Conservation (phyloP, 2,113 vertebrate species). For the Lophius piscatorius region DNA sequence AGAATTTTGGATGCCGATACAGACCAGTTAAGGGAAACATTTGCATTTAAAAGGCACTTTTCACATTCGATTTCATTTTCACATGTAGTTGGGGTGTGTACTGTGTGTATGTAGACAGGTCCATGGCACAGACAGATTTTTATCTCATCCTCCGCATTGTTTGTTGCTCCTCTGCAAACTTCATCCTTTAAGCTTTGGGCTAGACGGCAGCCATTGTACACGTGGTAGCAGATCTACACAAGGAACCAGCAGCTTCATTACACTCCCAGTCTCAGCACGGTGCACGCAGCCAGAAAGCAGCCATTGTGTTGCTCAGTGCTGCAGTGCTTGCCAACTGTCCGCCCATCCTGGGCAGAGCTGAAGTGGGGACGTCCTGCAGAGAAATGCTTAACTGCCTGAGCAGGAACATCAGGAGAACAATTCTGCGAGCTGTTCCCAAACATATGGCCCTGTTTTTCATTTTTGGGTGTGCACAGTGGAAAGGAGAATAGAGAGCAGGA, state of each 20-base stretch:
- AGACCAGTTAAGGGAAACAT: no score
- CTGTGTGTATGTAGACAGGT: no score
- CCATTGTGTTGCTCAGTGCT: constrained; percentile 22
- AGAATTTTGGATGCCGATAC: no score
- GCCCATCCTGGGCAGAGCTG: constrained; percentile 51
- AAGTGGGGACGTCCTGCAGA: constrained; percentile 46
- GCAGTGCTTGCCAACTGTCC: constrained; percentile 47
- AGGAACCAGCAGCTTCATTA: constrained; percentile 70
- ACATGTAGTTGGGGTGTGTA: no score
- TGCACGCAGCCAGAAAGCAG: constrained; percentile 52
- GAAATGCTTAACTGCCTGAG: constrained; percentile 55
- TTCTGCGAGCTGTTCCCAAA: constrained; percentile 39
- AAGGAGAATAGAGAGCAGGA: constrained; percentile 13
- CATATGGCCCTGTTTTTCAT: constrained; percentile 74
- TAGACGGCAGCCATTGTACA: constrained; percentile 41
- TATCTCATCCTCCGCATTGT: not conserved
- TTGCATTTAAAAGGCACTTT: no score
- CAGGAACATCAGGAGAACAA: constrained; percentile 62
- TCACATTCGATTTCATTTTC: no score
- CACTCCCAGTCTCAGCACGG: constrained; percentile 42
- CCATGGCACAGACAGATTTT: no score
- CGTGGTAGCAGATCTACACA: constrained; percentile 37
- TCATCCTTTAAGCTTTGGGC: constrained; percentile 24
- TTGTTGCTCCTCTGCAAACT: not conserved
- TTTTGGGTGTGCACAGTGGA: constrained; percentile 24